phyloP scores from a whole-genome alignment of 2,888 invertebrate genomes.

The Pterostichus niger region DNA sequence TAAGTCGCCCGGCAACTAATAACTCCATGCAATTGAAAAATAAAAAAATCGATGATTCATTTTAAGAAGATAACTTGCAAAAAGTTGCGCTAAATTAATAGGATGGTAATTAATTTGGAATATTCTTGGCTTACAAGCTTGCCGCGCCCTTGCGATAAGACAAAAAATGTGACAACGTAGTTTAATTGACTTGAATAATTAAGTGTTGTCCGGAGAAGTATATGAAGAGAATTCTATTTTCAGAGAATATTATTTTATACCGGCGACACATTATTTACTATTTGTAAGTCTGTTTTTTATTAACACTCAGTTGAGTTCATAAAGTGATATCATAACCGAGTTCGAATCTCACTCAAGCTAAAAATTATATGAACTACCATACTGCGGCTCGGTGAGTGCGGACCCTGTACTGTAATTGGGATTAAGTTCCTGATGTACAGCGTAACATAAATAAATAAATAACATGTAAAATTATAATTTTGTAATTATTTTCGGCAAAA shows the following conservation, averaged over 20 bases:
- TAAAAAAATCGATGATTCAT: constrained; percentile 40
- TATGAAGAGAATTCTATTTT: constrained; percentile 23
- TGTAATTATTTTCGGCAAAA: too few relatives aligned
- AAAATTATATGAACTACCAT: too few relatives aligned
- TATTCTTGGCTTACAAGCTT: constrained; percentile 27
- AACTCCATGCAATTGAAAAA: constrained; percentile 47
- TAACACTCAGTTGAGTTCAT: too few relatives aligned
- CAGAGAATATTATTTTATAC: constrained; percentile 2
- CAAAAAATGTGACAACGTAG: constrained; percentile 48
- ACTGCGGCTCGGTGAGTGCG: too few relatives aligned
- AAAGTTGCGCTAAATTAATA: constrained; percentile 41
- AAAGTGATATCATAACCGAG: too few relatives aligned
- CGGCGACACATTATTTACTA: background rate
- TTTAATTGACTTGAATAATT: constrained; percentile 53
- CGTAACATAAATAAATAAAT: too few relatives aligned
- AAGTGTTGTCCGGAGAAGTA: constrained; percentile 26
- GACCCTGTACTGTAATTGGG: too few relatives aligned
- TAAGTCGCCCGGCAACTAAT: constrained; percentile 32
- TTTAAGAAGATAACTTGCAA: constrained; percentile 52
- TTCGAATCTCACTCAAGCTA: too few relatives aligned
- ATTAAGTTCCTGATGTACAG: too few relatives aligned
- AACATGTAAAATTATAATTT: too few relatives aligned
- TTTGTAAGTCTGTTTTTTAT: too few relatives aligned
- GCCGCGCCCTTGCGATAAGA: constrained; percentile 35
- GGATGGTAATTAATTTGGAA: constrained; percentile 44